phyloP scores from a whole-genome alignment of 1,140 invertebrate genomes.

The Saccostrea echinata region DNA sequence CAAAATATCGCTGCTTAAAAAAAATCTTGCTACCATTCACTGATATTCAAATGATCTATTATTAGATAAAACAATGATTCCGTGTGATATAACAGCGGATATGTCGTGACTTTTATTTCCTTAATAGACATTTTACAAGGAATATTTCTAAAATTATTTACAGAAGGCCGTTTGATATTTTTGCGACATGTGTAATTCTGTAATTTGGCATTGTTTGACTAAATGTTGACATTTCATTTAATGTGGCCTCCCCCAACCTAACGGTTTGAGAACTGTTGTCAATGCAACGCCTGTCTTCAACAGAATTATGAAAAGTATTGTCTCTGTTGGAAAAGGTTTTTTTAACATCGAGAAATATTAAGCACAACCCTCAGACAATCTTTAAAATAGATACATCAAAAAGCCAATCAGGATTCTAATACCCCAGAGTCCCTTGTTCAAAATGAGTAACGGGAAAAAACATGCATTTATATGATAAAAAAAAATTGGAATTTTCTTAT shows the following conservation, averaged over 20 bases:
- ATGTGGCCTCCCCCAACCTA: constrained; percentile 24
- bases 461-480: no score
- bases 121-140: neutral
- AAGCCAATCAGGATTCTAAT: no score
- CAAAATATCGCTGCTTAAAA: no score
- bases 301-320: no score
- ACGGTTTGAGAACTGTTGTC: neutral
- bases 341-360: no score
- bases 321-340: no score
- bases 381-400: no score
- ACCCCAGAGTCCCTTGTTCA: no score
- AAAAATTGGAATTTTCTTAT: no score
- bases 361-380: no score
- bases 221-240: neutral
- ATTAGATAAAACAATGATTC: neutral
- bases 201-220: constrained; percentile 17
- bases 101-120: constrained; percentile 15
- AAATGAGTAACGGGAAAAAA: no score
- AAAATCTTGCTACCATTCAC: neutral
- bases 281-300: neutral
- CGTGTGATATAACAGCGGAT: neutral
- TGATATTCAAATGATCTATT: constrained; percentile 18
- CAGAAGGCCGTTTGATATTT: neutral
- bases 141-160: constrained; percentile 33
- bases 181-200: neutral